A percentile compares a stretch with the other conserved stretches of the same genome.
These are phyloP conservation scores for Keiferia lycopersicella DNA, from an alignment of 2,888 invertebrate species.

Conservation along the genomic window DNA sequence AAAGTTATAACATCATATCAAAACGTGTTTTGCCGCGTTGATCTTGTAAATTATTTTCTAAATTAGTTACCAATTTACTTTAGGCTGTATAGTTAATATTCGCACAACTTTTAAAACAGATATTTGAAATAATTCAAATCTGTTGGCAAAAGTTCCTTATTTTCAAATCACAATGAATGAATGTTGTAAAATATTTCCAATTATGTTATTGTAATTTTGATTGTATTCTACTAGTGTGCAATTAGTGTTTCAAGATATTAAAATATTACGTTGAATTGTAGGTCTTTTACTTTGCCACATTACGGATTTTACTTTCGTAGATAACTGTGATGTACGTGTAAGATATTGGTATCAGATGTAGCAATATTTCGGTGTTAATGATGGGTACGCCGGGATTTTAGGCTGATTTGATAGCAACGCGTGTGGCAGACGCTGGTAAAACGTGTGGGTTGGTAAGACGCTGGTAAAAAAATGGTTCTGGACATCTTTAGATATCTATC, in stretches of 20 bases:
- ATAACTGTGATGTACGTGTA: constrained; percentile 50
- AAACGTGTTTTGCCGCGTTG: constrained; percentile 22
- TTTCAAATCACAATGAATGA: constrained; percentile 9
- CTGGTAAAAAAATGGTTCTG: no score
- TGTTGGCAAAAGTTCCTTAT: constrained; percentile 14
- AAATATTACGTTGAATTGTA: constrained; percentile 20
- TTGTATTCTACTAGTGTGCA: constrained; percentile 18
- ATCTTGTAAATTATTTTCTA: constrained; percentile 24
- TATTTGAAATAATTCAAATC: not conserved
- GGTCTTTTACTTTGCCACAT: constrained; percentile 29
- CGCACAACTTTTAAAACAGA: constrained; percentile 45
- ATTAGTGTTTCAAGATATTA: constrained; percentile 4
- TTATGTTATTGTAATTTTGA: not conserved
- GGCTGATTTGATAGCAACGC: no score
- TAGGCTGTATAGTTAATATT: constrained; percentile 55
- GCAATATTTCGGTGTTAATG: constrained; percentile 28
- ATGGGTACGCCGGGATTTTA: not conserved
- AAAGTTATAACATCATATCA: constrained; percentile 55
- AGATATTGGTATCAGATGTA: constrained; percentile 36
- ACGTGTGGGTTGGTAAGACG: no score
- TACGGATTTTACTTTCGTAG: constrained; percentile 38
- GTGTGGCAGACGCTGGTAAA: no score
- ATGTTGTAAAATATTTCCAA: constrained; percentile 21
- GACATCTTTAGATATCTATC: no score
- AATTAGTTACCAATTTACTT: constrained; percentile 58